A percentile compares a stretch with the other conserved stretches of the same genome.
phyloP scores from a whole-genome alignment of 2,888 invertebrate species.

The Cotesia congregata region DNA sequence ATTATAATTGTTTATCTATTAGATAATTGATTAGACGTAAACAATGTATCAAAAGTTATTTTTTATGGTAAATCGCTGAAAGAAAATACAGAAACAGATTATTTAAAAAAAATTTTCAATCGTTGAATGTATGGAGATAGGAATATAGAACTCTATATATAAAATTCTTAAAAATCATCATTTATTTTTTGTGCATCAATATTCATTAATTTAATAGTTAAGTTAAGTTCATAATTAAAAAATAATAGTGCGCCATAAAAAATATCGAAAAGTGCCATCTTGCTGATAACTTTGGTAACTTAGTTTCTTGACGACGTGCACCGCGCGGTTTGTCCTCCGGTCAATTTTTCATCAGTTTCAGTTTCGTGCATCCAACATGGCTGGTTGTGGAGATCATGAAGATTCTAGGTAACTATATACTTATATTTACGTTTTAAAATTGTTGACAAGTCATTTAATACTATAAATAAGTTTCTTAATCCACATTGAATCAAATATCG shows the following conservation, averaged over 20 bases:
- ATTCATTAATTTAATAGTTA: not conserved
- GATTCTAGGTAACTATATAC: slow-evolving; percentile 81
- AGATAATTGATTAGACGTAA: too few species aligned
- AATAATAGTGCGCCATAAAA: not conserved
- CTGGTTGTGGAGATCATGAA: slow-evolving; percentile 89
- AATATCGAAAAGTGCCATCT: slow-evolving; percentile 47
- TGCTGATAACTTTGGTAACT: slow-evolving; percentile 45
- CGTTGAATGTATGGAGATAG: too few species aligned
- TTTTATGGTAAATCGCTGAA: too few species aligned
- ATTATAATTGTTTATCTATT: too few species aligned
- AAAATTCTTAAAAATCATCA: not conserved
- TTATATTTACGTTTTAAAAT: not conserved
- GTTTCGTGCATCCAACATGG: slow-evolving; percentile 81
- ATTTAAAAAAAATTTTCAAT: too few species aligned
- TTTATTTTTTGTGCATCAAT: not conserved
- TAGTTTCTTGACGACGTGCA: slow-evolving; percentile 41
- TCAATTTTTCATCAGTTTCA: slow-evolving; percentile 44
- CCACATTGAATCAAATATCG: not conserved
- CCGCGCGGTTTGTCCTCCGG: slow-evolving; percentile 60
- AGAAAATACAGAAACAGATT: too few species aligned
- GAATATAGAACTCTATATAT: too few species aligned
- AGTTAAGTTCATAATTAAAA: not conserved
- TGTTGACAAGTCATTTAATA: not conserved
- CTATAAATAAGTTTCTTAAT: not conserved
- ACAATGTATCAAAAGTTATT: too few species aligned